phyloP scores from a whole-genome alignment of 2,888 invertebrate genomes.

The Idaea aversata region DNA sequence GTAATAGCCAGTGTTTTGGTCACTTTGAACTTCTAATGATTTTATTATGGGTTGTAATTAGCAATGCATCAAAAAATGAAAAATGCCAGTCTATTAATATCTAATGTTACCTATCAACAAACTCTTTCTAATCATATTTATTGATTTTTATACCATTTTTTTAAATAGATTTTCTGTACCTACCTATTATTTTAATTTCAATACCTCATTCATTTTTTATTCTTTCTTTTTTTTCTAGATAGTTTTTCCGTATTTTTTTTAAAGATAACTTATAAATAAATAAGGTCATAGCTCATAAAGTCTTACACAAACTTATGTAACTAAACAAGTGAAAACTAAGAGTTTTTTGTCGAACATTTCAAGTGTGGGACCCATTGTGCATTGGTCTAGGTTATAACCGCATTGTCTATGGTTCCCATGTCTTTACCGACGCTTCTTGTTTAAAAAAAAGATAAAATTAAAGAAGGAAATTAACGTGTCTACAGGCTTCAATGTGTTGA shows the following conservation, averaged over 20 bases:
- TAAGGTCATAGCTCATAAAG: slow-evolving; percentile 30
- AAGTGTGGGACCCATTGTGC: slow-evolving; percentile 66
- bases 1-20: too few relatives aligned
- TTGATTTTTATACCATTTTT: too few relatives aligned
- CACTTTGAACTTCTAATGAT: too few relatives aligned
- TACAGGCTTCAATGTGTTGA: slow-evolving; percentile 9
- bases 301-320: slow-evolving; percentile 48
- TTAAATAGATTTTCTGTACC: too few relatives aligned
- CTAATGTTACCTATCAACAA: too few relatives aligned
- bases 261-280: slow-evolving; percentile 2
- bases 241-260: not conserved
- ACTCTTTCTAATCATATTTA: too few relatives aligned
- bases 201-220: not conserved
- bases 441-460: slow-evolving; percentile 12
- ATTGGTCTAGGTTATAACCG: slow-evolving; percentile 61
- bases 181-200: too few relatives aligned
- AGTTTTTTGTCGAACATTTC: slow-evolving; percentile 52
- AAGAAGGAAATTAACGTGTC: slow-evolving; percentile 1
- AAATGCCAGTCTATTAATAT: too few relatives aligned
- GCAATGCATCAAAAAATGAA: too few relatives aligned
- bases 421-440: slow-evolving; percentile 39
- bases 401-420: slow-evolving; percentile 57
- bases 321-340: slow-evolving; percentile 45
- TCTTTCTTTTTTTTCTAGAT: not conserved
- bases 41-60: too few relatives aligned